Evolutionary conservation across 2,797 vertebrate genomes (phyloP).

Genomic region (Acanthopagrus latus): DNA sequence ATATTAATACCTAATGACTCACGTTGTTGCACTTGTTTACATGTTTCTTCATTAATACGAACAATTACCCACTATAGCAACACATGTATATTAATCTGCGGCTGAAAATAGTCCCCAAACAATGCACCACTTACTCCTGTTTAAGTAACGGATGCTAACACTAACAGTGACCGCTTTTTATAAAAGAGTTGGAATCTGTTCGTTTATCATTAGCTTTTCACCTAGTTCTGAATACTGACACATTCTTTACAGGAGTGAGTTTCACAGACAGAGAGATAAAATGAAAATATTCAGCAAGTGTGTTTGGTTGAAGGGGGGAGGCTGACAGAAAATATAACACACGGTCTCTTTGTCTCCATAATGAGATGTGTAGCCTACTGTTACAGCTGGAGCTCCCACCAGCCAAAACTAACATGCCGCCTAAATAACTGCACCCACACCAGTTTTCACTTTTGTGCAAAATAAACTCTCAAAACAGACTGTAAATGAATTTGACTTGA

Average conservation of each 20-base stretch:
- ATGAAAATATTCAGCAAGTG: constrained; percentile 11
- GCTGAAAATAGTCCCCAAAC: background rate
- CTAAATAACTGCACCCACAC: constrained; percentile 36
- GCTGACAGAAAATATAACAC: constrained; percentile 54
- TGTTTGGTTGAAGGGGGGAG: background rate
- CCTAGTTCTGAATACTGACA: too few species aligned
- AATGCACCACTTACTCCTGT: too few species aligned
- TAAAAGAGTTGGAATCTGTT: too few species aligned
- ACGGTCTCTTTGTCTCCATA: constrained; percentile 58
- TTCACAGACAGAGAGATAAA: background rate
- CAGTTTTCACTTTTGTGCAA: constrained; percentile 19
- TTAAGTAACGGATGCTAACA: too few species aligned
- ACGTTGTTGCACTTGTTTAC: background rate
- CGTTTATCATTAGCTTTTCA: too few species aligned
- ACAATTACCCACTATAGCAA: background rate
- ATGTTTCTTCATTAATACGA: too few species aligned
- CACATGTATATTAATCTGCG: background rate
- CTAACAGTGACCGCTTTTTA: too few species aligned
- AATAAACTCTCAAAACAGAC: constrained; percentile 1
- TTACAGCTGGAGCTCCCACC: constrained; percentile 52
- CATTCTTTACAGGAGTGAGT: background rate
- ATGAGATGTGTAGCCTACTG: constrained; percentile 55
- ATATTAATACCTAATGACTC: background rate
- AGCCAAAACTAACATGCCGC: constrained; percentile 63
- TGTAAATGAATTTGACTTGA: constrained; percentile 16